Evolutionary conservation across 2,888 invertebrate species (phyloP).

Genomic region (Tryphoninae sp.): DNA sequence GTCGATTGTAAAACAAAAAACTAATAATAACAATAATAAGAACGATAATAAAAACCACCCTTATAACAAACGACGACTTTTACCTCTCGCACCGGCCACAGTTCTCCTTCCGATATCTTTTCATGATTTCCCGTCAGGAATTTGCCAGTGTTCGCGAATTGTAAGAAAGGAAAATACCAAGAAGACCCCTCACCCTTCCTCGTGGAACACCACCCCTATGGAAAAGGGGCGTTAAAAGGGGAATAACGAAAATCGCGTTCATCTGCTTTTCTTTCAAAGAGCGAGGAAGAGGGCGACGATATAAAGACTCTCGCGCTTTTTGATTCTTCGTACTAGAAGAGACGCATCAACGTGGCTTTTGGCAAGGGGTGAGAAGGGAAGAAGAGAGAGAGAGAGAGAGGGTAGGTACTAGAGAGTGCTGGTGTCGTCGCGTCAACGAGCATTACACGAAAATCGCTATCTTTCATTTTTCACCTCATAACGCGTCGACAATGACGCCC

Average conservation of each 20-base stretch:
- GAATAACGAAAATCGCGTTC: conserved; percentile 46
- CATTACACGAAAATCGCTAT: conserved; percentile 74
- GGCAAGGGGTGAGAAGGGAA: conserved; percentile 11
- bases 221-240: conserved; percentile 33
- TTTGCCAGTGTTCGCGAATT: conserved; percentile 18
- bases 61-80: conserved; percentile 27
- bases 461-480: conserved; percentile 80
- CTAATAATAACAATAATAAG: conserved; percentile 24
- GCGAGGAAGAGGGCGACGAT: background rate
- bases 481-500: conserved; percentile 75
- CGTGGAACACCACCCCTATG: background rate
- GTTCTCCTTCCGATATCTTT: conserved; percentile 10
- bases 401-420: conserved; percentile 13
- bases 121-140: conserved; percentile 22
- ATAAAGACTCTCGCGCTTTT: conserved; percentile 34
- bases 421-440: conserved; percentile 56
- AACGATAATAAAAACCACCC: conserved; percentile 23
- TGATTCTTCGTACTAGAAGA: conserved; percentile 3
- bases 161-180: conserved; percentile 23
- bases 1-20: conserved; percentile 12
- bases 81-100: conserved; percentile 30
- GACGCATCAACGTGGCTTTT: conserved; percentile 6
- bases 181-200: background rate
- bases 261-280: conserved; percentile 48
- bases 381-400: conserved; percentile 28